These are phyloP conservation scores for Erebia palarica DNA, from an alignment of 2,888 invertebrate species.

Conservation along the genomic window DNA sequence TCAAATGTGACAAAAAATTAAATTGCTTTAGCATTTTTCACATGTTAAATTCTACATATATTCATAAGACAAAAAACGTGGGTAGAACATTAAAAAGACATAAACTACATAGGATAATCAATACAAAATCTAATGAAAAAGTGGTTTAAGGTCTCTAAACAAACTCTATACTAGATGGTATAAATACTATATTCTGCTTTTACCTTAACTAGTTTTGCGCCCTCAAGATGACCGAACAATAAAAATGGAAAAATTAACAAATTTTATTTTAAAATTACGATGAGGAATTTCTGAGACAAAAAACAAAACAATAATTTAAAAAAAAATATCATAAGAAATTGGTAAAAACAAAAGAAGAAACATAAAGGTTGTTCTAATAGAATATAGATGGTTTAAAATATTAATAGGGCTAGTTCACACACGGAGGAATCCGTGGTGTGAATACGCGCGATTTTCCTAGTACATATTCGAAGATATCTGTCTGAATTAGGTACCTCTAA, in stretches of 20 bases:
- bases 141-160: not conserved
- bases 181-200: conserved; percentile 11
- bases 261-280: conserved; percentile 21
- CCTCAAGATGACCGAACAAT: conserved; percentile 34
- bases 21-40: not conserved
- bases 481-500: no score
- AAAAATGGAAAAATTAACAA: conserved; percentile 26
- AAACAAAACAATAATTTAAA: not conserved
- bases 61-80: not conserved
- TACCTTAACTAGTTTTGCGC: conserved; percentile 34
- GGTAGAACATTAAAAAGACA: conserved; percentile 8
- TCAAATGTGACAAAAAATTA: not conserved
- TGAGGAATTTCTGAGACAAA: not conserved
- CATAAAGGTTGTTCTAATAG: conserved; percentile 18
- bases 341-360: not conserved
- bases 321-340: not conserved
- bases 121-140: not conserved
- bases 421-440: no score
- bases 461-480: no score
- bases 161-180: conserved; percentile 30
- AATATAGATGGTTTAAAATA: conserved; percentile 43
- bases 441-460: no score
- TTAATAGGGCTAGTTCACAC: no score
- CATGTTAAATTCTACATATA: conserved; percentile 4
- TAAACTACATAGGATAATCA: conserved; percentile 8